Conservation (phyloP, 2,113 vertebrate species). For the Semnornis frantzii region DNA sequence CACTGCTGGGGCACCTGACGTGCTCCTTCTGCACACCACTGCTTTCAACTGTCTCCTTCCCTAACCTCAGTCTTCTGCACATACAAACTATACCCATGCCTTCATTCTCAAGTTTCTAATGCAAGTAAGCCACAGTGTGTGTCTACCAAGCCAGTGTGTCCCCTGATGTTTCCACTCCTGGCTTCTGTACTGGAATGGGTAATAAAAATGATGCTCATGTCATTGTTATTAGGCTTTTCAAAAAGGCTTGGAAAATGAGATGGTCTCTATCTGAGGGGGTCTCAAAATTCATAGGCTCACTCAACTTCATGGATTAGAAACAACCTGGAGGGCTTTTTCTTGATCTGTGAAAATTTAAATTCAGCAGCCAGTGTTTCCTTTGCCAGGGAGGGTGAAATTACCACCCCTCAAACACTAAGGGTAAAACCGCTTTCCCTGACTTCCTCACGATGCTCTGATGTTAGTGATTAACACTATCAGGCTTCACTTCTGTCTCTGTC, state of each 20-base stretch:
- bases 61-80: neutral
- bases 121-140: neutral
- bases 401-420: neutral
- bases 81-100: neutral
- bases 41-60: neutral
- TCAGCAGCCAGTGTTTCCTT: neutral
- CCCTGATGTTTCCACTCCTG: neutral
- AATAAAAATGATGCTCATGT: neutral
- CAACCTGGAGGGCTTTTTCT: neutral
- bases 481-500: neutral
- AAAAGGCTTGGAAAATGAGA: neutral
- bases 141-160: neutral
- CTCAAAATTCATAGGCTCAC: neutral
- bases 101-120: neutral
- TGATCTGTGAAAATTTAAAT: slow-evolving; percentile 6
- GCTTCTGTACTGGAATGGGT: neutral
- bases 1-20: neutral
- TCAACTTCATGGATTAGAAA: neutral
- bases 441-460: neutral
- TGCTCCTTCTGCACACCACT: neutral
- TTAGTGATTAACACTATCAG: neutral
- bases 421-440: neutral
- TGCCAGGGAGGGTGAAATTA: neutral
- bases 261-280: neutral
- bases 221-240: neutral